Percentiles rank a stretch among this genome's conserved stretches.
Evolutionary conservation across 2,888 invertebrate species (phyloP).

Genomic region (Archips xylosteana): DNA sequence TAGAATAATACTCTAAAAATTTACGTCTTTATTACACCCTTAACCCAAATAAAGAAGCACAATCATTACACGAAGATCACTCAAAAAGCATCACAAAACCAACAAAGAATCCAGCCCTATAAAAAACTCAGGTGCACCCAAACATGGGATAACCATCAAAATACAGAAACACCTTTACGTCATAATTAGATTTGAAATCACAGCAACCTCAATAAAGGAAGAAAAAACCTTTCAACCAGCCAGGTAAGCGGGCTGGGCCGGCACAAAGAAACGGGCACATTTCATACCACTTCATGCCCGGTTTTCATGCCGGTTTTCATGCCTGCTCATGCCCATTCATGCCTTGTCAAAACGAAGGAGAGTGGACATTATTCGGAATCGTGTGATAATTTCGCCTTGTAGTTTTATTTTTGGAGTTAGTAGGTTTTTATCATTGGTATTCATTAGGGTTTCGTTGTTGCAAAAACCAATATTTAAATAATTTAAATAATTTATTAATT

Average conservation of each 20-base stretch:
- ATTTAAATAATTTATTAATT: no score
- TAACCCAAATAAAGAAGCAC: neutral
- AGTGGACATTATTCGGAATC: constrained; percentile 42
- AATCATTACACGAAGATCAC: neutral
- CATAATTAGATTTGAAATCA: constrained; percentile 74
- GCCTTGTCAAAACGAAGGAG: constrained; percentile 46
- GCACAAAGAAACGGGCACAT: constrained; percentile 44
- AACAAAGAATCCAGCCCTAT: constrained; percentile 17
- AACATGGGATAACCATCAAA: constrained; percentile 28
- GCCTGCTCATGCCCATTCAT: constrained; percentile 44
- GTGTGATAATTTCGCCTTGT: constrained; percentile 35
- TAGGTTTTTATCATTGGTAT: neutral
- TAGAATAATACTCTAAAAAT: neutral
- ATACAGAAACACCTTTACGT: constrained; percentile 60
- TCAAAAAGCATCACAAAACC: constrained; percentile 20
- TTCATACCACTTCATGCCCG: constrained; percentile 43
- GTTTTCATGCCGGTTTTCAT: constrained; percentile 37
- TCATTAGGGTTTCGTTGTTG: no score
- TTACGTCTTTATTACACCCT: neutral
- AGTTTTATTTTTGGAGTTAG: constrained; percentile 28
- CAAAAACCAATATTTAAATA: no score
- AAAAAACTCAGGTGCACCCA: constrained; percentile 36
- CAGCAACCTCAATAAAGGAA: constrained; percentile 55
- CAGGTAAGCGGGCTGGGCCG: constrained; percentile 45
- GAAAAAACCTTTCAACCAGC: constrained; percentile 46